Evolutionary conservation across 2,888 invertebrate genomes (phyloP).

Genomic region (Dasypogon diadema): DNA sequence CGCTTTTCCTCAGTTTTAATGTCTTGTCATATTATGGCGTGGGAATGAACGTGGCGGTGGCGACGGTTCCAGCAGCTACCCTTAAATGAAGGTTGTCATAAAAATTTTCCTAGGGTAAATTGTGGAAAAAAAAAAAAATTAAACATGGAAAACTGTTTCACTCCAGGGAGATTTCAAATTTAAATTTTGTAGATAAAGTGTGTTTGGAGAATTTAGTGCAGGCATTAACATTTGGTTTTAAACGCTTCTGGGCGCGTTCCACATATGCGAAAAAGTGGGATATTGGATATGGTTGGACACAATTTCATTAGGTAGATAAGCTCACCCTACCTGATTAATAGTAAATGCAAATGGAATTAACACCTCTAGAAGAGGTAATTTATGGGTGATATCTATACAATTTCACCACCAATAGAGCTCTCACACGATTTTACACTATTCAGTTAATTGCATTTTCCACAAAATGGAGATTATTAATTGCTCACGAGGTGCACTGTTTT

Average conservation of each 20-base stretch:
- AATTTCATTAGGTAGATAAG: too few relatives aligned
- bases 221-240: neutral
- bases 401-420: too few relatives aligned
- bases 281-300: too few relatives aligned
- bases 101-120: neutral
- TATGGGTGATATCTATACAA: too few relatives aligned
- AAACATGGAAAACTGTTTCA: neutral
- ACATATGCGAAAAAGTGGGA: too few relatives aligned
- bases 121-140: neutral
- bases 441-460: neutral
- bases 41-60: neutral
- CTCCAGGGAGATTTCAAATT: neutral
- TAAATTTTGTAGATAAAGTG: neutral
- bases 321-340: neutral
- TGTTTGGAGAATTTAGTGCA: neutral
- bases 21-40: constrained; percentile 12
- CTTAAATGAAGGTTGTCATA: neutral
- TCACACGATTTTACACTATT: too few relatives aligned
- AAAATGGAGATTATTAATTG: neutral
- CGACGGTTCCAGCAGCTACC: neutral
- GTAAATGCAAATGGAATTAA: neutral
- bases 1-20: neutral
- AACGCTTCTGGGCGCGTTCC: neutral
- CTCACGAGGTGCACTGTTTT: neutral
- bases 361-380: too few relatives aligned